Base-by-base conservation (phyloP, 2,888 invertebrate species). In the Machimus rusticus region DNA sequence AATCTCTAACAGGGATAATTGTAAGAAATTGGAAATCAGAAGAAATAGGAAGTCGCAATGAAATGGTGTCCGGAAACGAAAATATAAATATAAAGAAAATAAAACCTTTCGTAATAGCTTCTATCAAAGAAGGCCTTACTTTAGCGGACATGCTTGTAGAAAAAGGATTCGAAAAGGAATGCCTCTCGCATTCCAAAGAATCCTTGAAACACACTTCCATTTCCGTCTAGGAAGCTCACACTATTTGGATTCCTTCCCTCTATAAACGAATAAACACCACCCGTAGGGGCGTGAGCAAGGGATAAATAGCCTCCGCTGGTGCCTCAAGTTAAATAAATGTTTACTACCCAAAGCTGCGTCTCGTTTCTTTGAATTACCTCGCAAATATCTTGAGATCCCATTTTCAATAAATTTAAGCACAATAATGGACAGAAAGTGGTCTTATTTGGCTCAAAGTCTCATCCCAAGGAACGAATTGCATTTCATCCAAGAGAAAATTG, bases 381-480 rank as follows among this genome's bases (percentile, higher is more conserved):
- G 66, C 39, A 82, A 82, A 82, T 57, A 82, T 82, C 82, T 82
- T 51, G 14, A 55, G 82, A 66, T 57, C 82, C 51, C 57, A 82
- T 57, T 82, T 66, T 82, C 82, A 82, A 82, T 82, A 82, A 82
- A 55, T 55, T 37, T 82, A 28, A 82, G 37, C 37, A 66, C 82
- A 66, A 82, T 82, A 82, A 82, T 82, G 57, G 82, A 57, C 9
- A 57, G 55, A 76, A 82, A 66, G 34, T 66, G 37, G 55, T 82
- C 82, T 79, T 79, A 79, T 79, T 79, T 79, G 28, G 79, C 23
- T 79, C 51, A 23, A 19, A 51, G 51, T 43, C 31, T 79, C 51
- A 46, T 34, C 28, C 66, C 51, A 23, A 31, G 23, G 1, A 51
- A 51, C 43, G 43, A 79, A 51, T 51, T 51, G 66, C 66, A 66